phyloP scores from a whole-genome alignment of 2,888 invertebrate species.

The Calliopum simillimum region DNA sequence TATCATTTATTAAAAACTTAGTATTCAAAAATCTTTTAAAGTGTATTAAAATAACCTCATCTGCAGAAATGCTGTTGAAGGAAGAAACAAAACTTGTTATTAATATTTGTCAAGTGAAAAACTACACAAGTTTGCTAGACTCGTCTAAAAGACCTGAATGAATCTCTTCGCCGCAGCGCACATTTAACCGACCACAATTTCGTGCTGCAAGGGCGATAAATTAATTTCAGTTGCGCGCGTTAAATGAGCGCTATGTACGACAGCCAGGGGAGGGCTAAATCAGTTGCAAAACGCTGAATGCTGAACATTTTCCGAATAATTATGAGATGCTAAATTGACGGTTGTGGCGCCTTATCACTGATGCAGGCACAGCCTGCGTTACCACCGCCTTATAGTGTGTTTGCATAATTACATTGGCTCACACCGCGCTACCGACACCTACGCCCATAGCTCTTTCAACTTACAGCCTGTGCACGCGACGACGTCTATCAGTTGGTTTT shows the following conservation, averaged over 20 bases:
- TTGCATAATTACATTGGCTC: slow-evolving; percentile 18
- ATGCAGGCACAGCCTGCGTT: neutral
- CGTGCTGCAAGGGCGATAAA: slow-evolving; percentile 32
- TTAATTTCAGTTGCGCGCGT: slow-evolving; percentile 36
- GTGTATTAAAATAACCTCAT: neutral
- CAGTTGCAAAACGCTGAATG: slow-evolving; percentile 33
- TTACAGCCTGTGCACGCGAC: neutral
- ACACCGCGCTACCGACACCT: neutral
- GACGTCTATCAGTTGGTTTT: neutral
- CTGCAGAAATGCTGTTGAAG: neutral
- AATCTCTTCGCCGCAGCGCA: neutral
- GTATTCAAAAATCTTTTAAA: no score
- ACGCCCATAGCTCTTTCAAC: neutral
- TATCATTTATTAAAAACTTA: no score
- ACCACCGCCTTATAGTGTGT: slow-evolving; percentile 4
- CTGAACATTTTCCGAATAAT: slow-evolving; percentile 35
- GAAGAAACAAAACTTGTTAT: slow-evolving; percentile 20
- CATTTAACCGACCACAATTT: neutral
- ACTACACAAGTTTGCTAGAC: slow-evolving; percentile 15
- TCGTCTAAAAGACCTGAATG: neutral
- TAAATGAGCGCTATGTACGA: neutral
- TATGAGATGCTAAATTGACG: slow-evolving; percentile 34
- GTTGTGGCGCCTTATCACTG: slow-evolving; percentile 7
- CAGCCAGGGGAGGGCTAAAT: slow-evolving; percentile 17
- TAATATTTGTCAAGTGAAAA: slow-evolving; percentile 31